Evolutionary conservation across 2,888 invertebrate species (phyloP).

Genomic region (Mactromeris polynyma): DNA sequence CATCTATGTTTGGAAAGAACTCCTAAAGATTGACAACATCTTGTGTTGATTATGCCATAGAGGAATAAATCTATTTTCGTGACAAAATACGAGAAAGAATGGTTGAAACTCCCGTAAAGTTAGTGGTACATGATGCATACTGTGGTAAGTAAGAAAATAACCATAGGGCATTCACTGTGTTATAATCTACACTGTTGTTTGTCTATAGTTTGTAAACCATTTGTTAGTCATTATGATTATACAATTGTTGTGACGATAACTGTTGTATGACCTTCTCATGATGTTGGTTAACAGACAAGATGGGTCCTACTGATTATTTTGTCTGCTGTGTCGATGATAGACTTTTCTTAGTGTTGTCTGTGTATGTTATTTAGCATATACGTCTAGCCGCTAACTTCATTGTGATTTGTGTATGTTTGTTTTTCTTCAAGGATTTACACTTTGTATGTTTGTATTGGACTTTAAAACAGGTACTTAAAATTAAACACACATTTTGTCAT

Average conservation of each 20-base stretch:
- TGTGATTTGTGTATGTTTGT: background rate
- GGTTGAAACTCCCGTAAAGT: constrained; percentile 49
- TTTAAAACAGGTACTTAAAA: background rate
- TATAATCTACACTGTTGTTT: background rate
- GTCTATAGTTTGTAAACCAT: background rate
- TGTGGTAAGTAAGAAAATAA: constrained; percentile 46
- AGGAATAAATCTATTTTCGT: background rate
- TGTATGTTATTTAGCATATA: background rate
- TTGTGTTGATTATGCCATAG: no score
- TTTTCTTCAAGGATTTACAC: background rate
- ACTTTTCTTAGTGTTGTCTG: background rate
- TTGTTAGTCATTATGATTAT: constrained; percentile 2
- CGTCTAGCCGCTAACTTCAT: background rate
- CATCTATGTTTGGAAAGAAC: no score
- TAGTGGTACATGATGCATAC: constrained; percentile 53
- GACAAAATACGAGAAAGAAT: background rate
- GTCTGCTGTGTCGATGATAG: background rate
- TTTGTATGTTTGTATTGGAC: background rate
- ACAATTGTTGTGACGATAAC: background rate
- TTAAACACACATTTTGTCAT: background rate
- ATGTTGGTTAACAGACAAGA: background rate
- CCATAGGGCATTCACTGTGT: background rate
- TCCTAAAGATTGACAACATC: no score
- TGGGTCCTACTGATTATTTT: background rate
- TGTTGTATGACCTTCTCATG: background rate